Conservation (phyloP, 2,797 vertebrate species). For the Corythornis leucogaster region DNA sequence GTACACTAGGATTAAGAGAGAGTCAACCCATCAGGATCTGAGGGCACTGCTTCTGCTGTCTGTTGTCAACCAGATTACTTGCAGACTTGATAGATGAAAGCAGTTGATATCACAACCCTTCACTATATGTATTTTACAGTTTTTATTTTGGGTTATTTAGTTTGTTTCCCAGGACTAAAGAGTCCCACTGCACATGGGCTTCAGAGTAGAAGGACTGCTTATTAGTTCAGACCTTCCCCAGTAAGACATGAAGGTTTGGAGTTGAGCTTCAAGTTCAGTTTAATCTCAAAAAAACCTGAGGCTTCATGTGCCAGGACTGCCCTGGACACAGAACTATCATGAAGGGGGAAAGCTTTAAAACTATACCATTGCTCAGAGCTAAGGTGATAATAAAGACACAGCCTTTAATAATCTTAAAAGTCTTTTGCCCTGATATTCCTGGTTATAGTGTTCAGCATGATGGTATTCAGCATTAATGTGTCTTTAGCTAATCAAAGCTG, state of each 20-base stretch:
- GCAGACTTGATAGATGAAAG: not conserved
- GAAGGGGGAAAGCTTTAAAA: not conserved
- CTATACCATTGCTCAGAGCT: not conserved
- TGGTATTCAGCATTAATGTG: not conserved
- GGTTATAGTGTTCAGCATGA: not conserved
- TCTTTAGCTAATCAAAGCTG: not conserved
- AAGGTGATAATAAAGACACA: not conserved
- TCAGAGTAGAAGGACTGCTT: not conserved
- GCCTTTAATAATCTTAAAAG: not conserved
- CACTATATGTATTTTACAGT: not conserved
- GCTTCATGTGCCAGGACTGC: not conserved
- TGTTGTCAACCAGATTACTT: not conserved
- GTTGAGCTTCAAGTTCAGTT: not conserved
- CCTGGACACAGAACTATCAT: not conserved
- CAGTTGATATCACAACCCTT: not conserved
- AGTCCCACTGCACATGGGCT: not conserved
- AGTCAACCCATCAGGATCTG: not conserved
- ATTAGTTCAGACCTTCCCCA: not conserved
- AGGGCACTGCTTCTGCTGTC: not conserved
- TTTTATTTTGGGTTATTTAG: not conserved
- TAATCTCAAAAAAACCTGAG: not conserved
- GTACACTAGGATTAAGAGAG: not conserved
- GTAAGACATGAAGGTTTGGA: not conserved
- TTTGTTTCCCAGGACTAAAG: not conserved
- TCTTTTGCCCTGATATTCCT: not conserved